These are phyloP conservation scores for Nipponacmea schrenckii DNA, from an alignment of 2,888 invertebrate species.

Conservation along the genomic window DNA sequence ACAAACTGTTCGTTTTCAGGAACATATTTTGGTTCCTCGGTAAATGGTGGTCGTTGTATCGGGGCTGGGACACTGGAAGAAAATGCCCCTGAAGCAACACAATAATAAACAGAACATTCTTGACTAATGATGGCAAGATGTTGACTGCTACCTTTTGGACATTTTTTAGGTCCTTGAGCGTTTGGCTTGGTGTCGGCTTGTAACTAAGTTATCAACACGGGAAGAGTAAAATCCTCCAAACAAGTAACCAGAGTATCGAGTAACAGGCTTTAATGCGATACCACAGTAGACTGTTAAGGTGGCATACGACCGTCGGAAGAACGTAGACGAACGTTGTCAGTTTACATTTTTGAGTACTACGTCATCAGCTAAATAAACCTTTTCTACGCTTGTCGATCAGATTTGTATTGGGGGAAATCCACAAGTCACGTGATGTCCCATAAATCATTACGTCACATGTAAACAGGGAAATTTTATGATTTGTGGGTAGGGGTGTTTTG, in stretches of 20 bases:
- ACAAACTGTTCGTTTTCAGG: too few species aligned
- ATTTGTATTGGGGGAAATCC: too few species aligned
- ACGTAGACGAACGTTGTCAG: slow-evolving; percentile 34
- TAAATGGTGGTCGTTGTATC: slow-evolving; percentile 51
- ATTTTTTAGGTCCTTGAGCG: not conserved
- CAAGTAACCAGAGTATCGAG: slow-evolving; percentile 41
- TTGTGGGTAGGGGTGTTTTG: too few species aligned
- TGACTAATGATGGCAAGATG: slow-evolving; percentile 48
- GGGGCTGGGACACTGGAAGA: slow-evolving; percentile 39
- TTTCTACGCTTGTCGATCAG: too few species aligned
- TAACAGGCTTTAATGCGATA: slow-evolving; percentile 35
- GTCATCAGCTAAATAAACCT: too few species aligned
- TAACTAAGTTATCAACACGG: slow-evolving; percentile 40
- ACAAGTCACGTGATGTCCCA: too few species aligned
- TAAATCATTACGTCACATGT: too few species aligned
- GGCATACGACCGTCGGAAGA: slow-evolving; percentile 31
- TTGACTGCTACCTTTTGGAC: slow-evolving; percentile 42
- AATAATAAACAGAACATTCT: slow-evolving; percentile 52
- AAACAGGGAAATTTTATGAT: too few species aligned
- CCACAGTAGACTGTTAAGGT: slow-evolving; percentile 53
- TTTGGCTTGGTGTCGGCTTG: slow-evolving; percentile 10
- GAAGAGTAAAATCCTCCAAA: slow-evolving; percentile 55
- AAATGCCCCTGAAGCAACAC: slow-evolving; percentile 45
- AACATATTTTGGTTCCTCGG: not conserved
- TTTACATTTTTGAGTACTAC: too few species aligned